These are phyloP conservation scores for Holacanthus passer DNA, from an alignment of 2,113 vertebrate genomes.

Conservation along the genomic window DNA sequence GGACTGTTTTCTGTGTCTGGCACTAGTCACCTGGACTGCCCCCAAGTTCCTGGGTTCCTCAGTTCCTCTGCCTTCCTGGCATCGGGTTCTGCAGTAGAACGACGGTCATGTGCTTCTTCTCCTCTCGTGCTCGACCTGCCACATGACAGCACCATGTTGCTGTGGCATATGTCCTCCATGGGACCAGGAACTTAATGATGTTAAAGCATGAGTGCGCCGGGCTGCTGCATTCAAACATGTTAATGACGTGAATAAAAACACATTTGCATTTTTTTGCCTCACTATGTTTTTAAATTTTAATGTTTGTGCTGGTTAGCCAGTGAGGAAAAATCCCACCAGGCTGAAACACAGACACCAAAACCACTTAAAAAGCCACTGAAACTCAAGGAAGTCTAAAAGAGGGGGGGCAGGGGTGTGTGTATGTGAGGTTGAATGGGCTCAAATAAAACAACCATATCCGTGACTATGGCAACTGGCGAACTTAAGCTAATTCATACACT, in stretches of 20 bases:
- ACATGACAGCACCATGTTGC: constrained; percentile 59
- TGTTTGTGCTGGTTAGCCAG: constrained; percentile 5
- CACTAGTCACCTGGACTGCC: constrained; percentile 17
- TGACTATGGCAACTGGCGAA: constrained; percentile 77
- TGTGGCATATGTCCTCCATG: constrained; percentile 62
- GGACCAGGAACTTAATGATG: constrained; percentile 29
- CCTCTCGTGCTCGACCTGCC: constrained; percentile 39
- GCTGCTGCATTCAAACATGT: constrained; percentile 2
- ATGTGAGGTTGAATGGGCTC: constrained; percentile 58
- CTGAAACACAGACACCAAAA: constrained; percentile 28
- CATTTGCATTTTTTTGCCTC: not conserved
- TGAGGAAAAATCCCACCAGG: constrained; percentile 10
- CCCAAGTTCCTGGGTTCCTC: constrained; percentile 38
- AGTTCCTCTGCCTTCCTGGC: constrained; percentile 45
- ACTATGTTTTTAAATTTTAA: constrained; percentile 7
- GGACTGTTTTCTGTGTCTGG: constrained; percentile 29
- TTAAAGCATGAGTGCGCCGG: constrained; percentile 22
- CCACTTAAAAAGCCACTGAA: constrained; percentile 26
- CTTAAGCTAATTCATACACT: constrained; percentile 78
- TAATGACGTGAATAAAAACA: not conserved
- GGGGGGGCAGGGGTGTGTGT: constrained; percentile 22
- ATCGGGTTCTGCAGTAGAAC: not conserved
- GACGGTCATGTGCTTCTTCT: constrained; percentile 25
- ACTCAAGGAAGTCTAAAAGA: constrained; percentile 17
- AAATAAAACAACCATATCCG: constrained; percentile 81